phyloP scores from a whole-genome alignment of 1,140 invertebrate genomes.

The Apis florea region DNA sequence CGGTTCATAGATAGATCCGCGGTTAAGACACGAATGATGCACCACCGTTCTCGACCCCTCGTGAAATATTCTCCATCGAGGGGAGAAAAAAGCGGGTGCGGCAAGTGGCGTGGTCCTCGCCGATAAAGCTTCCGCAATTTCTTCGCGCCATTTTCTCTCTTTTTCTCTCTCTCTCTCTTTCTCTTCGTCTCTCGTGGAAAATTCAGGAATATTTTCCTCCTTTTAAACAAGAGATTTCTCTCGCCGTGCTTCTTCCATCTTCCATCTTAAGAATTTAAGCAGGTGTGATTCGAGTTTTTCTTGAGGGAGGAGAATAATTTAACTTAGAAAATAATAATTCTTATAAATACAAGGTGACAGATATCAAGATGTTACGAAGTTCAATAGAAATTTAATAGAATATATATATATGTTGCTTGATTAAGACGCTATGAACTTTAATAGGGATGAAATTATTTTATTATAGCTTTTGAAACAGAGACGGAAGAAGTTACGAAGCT shows the following conservation, averaged over 20 bases:
- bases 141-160: neutral
- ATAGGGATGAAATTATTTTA: no score
- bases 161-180: neutral
- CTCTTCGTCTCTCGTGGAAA: neutral
- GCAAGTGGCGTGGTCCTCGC: slow-evolving; percentile 3
- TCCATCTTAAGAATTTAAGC: neutral
- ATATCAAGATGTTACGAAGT: no score
- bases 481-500: neutral
- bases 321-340: no score
- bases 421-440: no score
- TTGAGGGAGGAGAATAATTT: no score
- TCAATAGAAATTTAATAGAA: no score
- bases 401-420: no score
- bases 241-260: no score
- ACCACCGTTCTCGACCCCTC: neutral
- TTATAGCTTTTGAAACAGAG: no score
- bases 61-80: slow-evolving; percentile 23
- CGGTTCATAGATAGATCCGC: slow-evolving; percentile 13
- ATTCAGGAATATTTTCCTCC: slow-evolving; percentile 1
- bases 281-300: neutral
- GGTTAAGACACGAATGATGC: neutral
- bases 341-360: no score
- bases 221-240: neutral
- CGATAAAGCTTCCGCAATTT: slow-evolving; percentile 36
- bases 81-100: neutral